phyloP scores from a whole-genome alignment of 2,797 vertebrate genomes.

The Delichon dasypus region DNA sequence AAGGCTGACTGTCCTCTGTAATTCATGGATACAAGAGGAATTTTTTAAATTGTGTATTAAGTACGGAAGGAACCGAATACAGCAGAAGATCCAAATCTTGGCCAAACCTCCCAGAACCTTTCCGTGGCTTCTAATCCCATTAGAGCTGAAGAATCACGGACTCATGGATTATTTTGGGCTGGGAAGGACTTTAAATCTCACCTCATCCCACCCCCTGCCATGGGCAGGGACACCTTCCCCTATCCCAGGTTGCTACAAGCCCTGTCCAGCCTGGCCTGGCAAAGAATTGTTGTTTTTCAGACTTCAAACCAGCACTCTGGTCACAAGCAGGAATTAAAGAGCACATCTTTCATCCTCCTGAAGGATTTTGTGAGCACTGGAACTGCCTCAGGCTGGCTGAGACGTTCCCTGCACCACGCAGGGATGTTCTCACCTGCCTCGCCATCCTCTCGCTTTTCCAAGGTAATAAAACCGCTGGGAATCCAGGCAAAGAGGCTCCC shows the following conservation, averaged over 20 bases:
- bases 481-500: background rate
- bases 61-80: background rate
- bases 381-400: background rate
- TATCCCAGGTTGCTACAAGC: background rate
- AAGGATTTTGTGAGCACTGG: background rate
- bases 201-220: background rate
- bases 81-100: background rate
- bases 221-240: background rate
- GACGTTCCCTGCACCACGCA: background rate
- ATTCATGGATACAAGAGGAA: rapidly evolving
- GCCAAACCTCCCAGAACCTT: background rate
- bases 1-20: background rate
- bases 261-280: background rate
- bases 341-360: background rate
- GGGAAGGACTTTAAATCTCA: background rate
- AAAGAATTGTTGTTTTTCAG: background rate
- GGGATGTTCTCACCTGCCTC: background rate
- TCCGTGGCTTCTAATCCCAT: background rate
- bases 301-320: background rate
- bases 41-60: background rate
- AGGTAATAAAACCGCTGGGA: background rate
- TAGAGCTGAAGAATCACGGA: background rate
- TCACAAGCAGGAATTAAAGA: background rate
- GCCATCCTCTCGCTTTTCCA: rapidly evolving
- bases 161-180: background rate